Conservation (phyloP, 2,888 invertebrate genomes). For the Pharmacophagus antenor region DNA sequence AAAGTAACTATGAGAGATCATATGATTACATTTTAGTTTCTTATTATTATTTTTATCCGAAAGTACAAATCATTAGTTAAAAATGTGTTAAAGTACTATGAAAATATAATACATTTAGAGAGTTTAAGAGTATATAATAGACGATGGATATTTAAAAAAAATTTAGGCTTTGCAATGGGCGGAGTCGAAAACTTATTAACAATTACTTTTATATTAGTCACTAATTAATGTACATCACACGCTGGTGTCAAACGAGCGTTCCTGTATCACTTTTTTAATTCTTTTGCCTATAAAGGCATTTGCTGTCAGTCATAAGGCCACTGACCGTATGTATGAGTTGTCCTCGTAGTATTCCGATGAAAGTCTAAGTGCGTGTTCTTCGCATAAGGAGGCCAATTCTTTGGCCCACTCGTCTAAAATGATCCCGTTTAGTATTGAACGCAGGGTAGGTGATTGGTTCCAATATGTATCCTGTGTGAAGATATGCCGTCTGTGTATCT, state of each 20-base stretch:
- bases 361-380: constrained; percentile 90
- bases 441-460: constrained; percentile 68
- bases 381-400: constrained; percentile 95
- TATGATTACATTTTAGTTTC: neutral
- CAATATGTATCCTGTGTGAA: constrained; percentile 73
- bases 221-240: constrained; percentile 33
- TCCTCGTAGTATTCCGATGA: constrained; percentile 60
- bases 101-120: neutral
- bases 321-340: constrained; percentile 58
- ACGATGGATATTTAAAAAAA: neutral
- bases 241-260: constrained; percentile 32
- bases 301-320: constrained; percentile 72
- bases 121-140: neutral
- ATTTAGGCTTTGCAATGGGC: constrained; percentile 6
- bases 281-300: constrained; percentile 46
- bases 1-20: neutral
- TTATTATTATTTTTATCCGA: neutral
- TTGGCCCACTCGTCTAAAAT: constrained; percentile 97
- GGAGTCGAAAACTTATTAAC: constrained; percentile 13
- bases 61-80: no score
- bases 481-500: constrained; percentile 52
- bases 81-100: no score
- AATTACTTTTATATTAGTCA: neutral
- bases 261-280: constrained; percentile 23
- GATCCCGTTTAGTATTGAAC: constrained; percentile 84